Evolutionary conservation across 1,140 invertebrate genomes (phyloP).

Genomic region (Zaprionus ghesquierei): DNA sequence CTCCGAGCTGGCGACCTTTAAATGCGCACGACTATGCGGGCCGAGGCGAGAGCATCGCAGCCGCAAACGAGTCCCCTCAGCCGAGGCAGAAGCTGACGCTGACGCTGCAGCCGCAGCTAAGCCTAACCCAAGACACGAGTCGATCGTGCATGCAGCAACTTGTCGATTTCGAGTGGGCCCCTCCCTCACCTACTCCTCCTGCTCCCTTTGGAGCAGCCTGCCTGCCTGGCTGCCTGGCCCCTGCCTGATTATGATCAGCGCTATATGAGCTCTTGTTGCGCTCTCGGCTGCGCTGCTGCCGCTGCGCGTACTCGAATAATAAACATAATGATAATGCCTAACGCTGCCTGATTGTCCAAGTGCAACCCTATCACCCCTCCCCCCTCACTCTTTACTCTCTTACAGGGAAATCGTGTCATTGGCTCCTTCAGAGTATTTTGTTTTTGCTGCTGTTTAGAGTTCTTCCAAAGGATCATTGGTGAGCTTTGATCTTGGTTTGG

Average conservation of each 20-base stretch:
- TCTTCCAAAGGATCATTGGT: no score
- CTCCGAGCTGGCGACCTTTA: conserved; percentile 63
- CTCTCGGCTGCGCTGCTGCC: conserved; percentile 25
- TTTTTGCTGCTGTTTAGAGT: no score
- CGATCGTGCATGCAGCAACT: conserved; percentile 73
- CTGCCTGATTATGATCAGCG: conserved; percentile 75
- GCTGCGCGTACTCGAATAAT: conserved; percentile 55
- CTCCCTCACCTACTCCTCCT: conserved; percentile 26
- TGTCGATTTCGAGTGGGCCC: conserved; percentile 52
- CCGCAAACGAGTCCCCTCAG: conserved; percentile 52
- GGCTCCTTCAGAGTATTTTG: no score
- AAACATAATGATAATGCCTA: conserved; percentile 81
- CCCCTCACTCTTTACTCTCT: no score
- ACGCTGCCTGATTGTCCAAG: conserved; percentile 60
- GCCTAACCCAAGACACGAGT: conserved; percentile 50
- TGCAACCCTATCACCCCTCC: not conserved
- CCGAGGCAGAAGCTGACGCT: conserved; percentile 1
- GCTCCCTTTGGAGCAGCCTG: not conserved
- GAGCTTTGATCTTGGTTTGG: no score
- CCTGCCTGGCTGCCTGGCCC: conserved; percentile 61
- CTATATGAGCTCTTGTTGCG: conserved; percentile 62
- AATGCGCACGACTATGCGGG: conserved; percentile 61
- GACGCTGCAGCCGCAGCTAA: conserved; percentile 12
- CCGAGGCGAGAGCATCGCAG: conserved; percentile 13
- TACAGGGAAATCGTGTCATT: no score